A percentile compares a stretch with the other conserved stretches of the same genome.
These are phyloP conservation scores for Herminia tarsipennalis DNA, from an alignment of 2,888 invertebrate species.

Conservation along the genomic window DNA sequence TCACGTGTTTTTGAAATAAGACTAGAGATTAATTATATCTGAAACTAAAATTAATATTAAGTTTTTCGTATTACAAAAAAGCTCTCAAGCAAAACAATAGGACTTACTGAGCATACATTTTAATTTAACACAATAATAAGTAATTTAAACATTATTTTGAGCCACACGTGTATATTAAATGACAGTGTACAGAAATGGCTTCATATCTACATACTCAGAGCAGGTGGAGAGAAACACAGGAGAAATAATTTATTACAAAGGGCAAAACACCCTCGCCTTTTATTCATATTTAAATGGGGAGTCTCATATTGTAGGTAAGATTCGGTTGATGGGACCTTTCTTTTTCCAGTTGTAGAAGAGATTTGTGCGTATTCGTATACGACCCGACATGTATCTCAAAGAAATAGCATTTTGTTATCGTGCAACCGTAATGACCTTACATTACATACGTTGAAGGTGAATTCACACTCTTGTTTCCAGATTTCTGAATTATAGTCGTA, in stretches of 20 bases:
- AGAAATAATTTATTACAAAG: conserved; percentile 55
- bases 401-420: neutral
- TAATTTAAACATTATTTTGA: conserved; percentile 8
- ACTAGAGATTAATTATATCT: conserved; percentile 11
- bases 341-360: conserved; percentile 10
- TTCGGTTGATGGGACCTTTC: conserved; percentile 21
- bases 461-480: too few species aligned
- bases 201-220: conserved; percentile 20
- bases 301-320: conserved; percentile 35
- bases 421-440: neutral
- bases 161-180: conserved; percentile 21
- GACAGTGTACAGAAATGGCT: conserved; percentile 30
- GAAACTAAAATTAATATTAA: neutral
- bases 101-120: conserved; percentile 3
- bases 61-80: neutral
- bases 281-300: conserved; percentile 54
- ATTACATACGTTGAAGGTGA: neutral
- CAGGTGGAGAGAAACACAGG: conserved; percentile 35
- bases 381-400: neutral
- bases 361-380: neutral
- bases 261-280: conserved; percentile 45
- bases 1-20: conserved; percentile 6
- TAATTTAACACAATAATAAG: conserved; percentile 11
- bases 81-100: neutral
- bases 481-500: too few species aligned